Evolutionary conservation across 1,140 invertebrate genomes (phyloP), one percentile per base, ranked within the genome.

Genomic region (Coenobita brevimanus): DNA sequence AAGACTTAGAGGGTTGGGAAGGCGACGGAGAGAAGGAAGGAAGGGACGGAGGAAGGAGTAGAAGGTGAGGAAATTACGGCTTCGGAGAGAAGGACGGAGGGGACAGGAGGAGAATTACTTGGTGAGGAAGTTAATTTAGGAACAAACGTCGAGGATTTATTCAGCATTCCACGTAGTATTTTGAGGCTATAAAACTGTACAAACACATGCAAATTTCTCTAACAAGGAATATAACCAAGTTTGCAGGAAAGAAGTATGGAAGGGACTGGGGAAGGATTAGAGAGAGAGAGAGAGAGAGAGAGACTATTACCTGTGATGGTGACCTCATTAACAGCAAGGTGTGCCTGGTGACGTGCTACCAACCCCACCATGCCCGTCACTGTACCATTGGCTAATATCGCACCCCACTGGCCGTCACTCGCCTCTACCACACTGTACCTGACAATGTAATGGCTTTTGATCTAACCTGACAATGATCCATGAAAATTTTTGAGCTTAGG

Each of bases 281-380:
- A 64, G 33, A 64, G n/a, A 21, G 33, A 3, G 54, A 13, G 13
- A 57, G 13, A n/a, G n/a, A n/a, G n/a, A n/a, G n/a, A n/a, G n/a
- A n/a, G n/a, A n/a, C n/a, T n/a, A n/a, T 79, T 50, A 86, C 83
- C 83, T 46, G 83, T 86, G 41, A 86, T 79, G n/a, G 83, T 86
- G n/a, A 86, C 71, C 46, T 86, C 83, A 21, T 86, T 43, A 33
- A 86, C 79, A 30, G 83, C 83, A 24, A 86, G 38, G 43, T 86
- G 60, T 17, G 43, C 83, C 38, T 86, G 73, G 0, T 67, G 60
- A 21, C 83, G 36, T 17, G 83, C 83, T 43, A 86, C 83, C 75
- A 79, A 46, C n/a, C 83, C 83, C 8, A 86, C 69, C 75, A 86
- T 86, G 21, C 83, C 83, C 0, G 57, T 79, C 24, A 86, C 75